phyloP scores from a whole-genome alignment of 1,140 invertebrate genomes.

The Achroia grisella region DNA sequence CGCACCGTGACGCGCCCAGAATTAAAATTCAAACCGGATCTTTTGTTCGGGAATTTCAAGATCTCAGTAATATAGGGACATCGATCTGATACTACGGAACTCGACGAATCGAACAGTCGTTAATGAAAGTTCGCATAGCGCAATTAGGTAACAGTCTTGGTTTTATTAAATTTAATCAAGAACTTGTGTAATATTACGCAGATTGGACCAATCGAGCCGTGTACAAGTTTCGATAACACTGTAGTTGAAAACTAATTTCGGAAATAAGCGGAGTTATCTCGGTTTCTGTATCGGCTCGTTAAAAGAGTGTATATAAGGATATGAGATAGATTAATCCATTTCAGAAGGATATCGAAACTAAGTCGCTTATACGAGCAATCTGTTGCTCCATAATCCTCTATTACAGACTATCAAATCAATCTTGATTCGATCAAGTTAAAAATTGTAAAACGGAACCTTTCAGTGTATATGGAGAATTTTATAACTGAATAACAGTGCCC shows the following conservation, averaged over 20 bases:
- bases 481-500: too few relatives aligned
- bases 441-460: too few relatives aligned
- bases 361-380: too few relatives aligned
- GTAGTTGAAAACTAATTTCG: conserved; percentile 69
- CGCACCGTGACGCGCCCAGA: conserved; percentile 30
- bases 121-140: conserved; percentile 61
- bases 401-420: too few relatives aligned
- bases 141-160: conserved; percentile 70
- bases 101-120: conserved; percentile 65
- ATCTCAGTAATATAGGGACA: conserved; percentile 25
- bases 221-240: conserved; percentile 69
- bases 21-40: conserved; percentile 47
- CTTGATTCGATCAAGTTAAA: too few relatives aligned
- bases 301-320: too few relatives aligned
- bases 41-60: conserved; percentile 39
- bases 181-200: conserved; percentile 73
- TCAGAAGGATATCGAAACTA: too few relatives aligned
- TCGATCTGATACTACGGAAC: conserved; percentile 39
- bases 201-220: conserved; percentile 67
- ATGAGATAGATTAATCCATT: too few relatives aligned
- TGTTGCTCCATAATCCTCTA: too few relatives aligned
- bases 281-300: conserved; percentile 19
- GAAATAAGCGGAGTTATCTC: conserved; percentile 61
- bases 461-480: too few relatives aligned
- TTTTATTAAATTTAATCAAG: conserved; percentile 74